Conservation (phyloP, 2,113 vertebrate genomes). For the Candoia aspera region DNA sequence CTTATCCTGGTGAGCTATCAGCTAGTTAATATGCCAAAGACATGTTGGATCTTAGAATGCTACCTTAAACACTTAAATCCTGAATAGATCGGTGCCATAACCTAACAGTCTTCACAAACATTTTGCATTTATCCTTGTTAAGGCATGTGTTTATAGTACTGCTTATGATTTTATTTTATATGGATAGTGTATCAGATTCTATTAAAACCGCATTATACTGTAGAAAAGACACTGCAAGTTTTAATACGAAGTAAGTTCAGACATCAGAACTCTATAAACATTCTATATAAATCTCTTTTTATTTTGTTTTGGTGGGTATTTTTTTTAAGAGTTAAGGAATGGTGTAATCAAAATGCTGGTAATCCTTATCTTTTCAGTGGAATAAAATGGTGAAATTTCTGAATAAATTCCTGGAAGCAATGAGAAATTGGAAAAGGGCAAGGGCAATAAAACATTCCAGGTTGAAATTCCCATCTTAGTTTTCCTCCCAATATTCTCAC, state of each 20-base stretch:
- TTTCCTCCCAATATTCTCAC: background rate
- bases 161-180: background rate
- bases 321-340: background rate
- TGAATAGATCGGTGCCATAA: background rate
- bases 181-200: background rate
- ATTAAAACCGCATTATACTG: background rate
- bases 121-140: background rate
- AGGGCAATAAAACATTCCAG: background rate
- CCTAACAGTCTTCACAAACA: conserved; percentile 27
- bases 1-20: conserved; percentile 53
- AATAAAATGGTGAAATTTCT: background rate
- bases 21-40: conserved; percentile 58
- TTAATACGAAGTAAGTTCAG: background rate
- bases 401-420: background rate
- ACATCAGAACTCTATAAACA: background rate
- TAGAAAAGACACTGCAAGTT: background rate
- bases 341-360: background rate
- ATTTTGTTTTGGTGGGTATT: background rate
- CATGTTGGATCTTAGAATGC: conserved; percentile 44
- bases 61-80: background rate
- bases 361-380: background rate
- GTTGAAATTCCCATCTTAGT: background rate
- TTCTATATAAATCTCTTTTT: background rate
- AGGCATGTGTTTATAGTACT: conserved; percentile 7
- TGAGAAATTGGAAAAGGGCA: background rate